Base-by-base conservation (phyloP, 2,113 vertebrate genomes). In the Odocoileus hemionus region DNA sequence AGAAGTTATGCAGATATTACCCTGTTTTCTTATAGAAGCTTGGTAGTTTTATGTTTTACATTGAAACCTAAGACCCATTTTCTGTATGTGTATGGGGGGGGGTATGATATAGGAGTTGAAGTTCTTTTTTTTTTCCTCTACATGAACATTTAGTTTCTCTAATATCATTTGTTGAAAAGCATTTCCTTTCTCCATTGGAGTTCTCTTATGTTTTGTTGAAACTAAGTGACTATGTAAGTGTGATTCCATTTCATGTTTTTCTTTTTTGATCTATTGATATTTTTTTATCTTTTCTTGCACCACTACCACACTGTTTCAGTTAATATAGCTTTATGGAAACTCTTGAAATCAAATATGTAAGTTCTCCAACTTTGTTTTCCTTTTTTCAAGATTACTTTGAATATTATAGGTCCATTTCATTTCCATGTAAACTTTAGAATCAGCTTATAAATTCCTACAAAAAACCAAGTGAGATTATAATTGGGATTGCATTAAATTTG, bases 391-490 rank as follows among this genome's bases (percentile, higher is more conserved):
- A 89, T 70, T 67, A 1, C 9, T 86, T 93, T 89, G 57, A 85
- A 79, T 70, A 93, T 85, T 89, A 70, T 60, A 85, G 45, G 43
- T 70, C 12, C 11, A 50, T 78, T 88, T 55, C 9, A 97, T 58
- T 94, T 79, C 30, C n/a, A 86, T 43, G 45, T 50, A 43, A n/a
- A 91, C 83, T 91, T 97, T 83, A 43, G 47, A 94, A 91, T 91
- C 85, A 83, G 15, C 4, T 92, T 43, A 26, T 89, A 21, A 89
- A 82, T 55, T 86, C 60, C 52, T 55, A 12, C 54, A 92, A 67
- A 84, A 30, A 33, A 6, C 2, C 26, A 87, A 39, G 21, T 89
- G 54, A 95, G 33, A 86, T 64, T 82, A 55, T 64, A 5, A 76
- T 95, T 89, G 60, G 26, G 36, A 61, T 76, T 89, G 13, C 45